Evolutionary conservation across 1,140 invertebrate genomes (phyloP).

Genomic region (Zaprionus africanus): DNA sequence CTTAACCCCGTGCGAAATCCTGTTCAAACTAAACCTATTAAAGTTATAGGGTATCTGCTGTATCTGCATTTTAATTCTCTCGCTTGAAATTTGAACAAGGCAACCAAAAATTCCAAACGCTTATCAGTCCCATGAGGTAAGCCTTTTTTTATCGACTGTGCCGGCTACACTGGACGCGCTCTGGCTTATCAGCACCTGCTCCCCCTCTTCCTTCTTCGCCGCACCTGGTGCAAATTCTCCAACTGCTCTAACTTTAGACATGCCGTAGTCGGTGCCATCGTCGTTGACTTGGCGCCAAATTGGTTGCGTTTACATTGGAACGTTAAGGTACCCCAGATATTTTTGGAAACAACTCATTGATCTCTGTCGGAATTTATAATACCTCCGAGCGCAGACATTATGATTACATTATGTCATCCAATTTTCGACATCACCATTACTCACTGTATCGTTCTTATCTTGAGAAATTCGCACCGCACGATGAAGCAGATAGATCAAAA

Average conservation of each 20-base stretch:
- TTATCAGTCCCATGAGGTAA: conserved; percentile 33
- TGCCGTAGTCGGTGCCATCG: conserved; percentile 31
- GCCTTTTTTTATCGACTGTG: conserved; percentile 40
- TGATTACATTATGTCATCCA: conserved; percentile 57
- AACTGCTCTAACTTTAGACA: conserved; percentile 45
- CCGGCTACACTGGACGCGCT: conserved; percentile 29
- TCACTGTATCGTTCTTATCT: conserved; percentile 74
- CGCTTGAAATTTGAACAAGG: conserved; percentile 5
- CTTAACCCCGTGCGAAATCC: no score
- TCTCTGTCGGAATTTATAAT: conserved; percentile 49
- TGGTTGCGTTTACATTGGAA: conserved; percentile 33
- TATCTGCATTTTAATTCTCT: background rate
- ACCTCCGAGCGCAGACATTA: conserved; percentile 24
- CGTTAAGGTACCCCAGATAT: conserved; percentile 27
- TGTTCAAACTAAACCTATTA: background rate
- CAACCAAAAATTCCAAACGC: conserved; percentile 28
- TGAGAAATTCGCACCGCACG: conserved; percentile 53
- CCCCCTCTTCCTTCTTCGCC: background rate
- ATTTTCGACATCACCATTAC: conserved; percentile 25
- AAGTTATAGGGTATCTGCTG: conserved; percentile 15
- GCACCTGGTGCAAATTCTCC: background rate
- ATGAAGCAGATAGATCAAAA: conserved; percentile 60
- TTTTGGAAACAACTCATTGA: conserved; percentile 51
- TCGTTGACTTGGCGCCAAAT: conserved; percentile 17
- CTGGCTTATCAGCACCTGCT: conserved; percentile 44